phyloP scores from a whole-genome alignment of 2,113 vertebrate genomes.

The Mystacornis crossleyi region DNA sequence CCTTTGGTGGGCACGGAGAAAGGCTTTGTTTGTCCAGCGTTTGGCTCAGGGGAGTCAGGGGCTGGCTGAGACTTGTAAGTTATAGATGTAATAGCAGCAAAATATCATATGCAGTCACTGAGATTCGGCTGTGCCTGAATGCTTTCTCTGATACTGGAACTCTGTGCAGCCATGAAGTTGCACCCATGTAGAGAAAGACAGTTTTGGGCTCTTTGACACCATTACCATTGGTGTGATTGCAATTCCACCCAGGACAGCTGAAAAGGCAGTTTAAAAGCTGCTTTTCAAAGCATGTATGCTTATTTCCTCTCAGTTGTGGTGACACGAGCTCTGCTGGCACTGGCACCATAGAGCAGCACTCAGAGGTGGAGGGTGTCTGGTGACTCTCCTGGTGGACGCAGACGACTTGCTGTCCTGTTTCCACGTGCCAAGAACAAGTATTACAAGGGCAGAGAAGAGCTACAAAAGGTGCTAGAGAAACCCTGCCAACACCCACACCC shows the following conservation, averaged over 20 bases:
- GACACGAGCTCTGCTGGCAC: background rate
- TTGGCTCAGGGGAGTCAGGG: background rate
- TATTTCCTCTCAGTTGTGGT: background rate
- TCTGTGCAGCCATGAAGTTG: background rate
- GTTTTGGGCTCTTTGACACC: background rate
- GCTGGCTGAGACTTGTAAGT: background rate
- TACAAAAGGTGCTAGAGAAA: background rate
- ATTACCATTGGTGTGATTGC: background rate
- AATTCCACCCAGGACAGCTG: background rate
- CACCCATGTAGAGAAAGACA: background rate
- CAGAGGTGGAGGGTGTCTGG: accelerated
- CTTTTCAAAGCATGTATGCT: background rate
- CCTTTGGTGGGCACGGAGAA: background rate
- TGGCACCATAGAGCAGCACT: accelerated
- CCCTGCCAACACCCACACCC: background rate
- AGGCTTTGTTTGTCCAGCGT: background rate
- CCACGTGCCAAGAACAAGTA: background rate
- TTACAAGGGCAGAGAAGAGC: background rate
- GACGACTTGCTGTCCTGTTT: background rate
- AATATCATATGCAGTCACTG: background rate
- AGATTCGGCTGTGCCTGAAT: accelerated
- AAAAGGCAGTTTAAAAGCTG: background rate
- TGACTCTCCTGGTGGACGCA: accelerated
- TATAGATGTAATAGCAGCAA: background rate
- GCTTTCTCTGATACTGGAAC: accelerated